These are phyloP conservation scores for Caranx ignobilis DNA, from an alignment of 2,113 vertebrate species.

Conservation along the genomic window DNA sequence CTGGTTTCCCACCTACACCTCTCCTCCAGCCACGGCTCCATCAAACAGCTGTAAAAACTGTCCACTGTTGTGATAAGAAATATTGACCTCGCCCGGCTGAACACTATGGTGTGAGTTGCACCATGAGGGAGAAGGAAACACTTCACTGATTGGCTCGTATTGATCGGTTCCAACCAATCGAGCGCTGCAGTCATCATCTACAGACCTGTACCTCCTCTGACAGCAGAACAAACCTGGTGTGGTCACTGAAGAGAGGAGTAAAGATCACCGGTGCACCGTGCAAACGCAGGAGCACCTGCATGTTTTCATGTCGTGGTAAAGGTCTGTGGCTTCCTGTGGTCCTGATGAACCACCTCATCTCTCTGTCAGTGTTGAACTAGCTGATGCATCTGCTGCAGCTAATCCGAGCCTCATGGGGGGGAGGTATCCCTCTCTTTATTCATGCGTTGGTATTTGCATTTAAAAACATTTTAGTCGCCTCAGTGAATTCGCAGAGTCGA, in stretches of 20 bases:
- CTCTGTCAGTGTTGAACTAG: background rate
- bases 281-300: background rate
- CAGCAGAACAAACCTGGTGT: background rate
- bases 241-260: background rate
- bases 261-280: background rate
- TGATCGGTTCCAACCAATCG: background rate
- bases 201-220: background rate
- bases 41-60: background rate
- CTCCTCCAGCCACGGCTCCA: background rate
- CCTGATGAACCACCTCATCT: too few relatives aligned
- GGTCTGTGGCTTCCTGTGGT: too few relatives aligned
- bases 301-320: too few relatives aligned
- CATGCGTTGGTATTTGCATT: slow-evolving; percentile 8
- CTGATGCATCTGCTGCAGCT: slow-evolving; percentile 18
- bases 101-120: background rate
- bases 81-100: background rate
- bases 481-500: background rate
- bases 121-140: background rate
- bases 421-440: background rate
- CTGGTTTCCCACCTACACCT: background rate
- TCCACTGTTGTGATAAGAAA: too few relatives aligned
- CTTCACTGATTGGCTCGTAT: slow-evolving; percentile 28
- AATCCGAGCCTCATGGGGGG: background rate
- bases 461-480: background rate
- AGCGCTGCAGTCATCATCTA: background rate